Base-by-base conservation (phyloP, 2,113 vertebrate species). In the Aspiorhynchus laticeps region DNA sequence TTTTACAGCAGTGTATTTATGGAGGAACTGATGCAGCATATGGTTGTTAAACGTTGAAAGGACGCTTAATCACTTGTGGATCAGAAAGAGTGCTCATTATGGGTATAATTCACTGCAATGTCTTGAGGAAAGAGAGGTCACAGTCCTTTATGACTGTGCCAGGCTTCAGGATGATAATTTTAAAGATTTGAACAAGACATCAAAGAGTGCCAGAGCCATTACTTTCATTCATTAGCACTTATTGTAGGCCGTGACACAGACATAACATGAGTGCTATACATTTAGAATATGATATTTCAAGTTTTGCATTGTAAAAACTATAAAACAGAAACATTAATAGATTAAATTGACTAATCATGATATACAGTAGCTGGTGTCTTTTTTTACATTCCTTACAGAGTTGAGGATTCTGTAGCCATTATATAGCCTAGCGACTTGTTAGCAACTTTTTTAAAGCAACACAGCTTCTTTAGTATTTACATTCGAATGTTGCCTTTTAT, bases 41-140 rank as follows among this genome's bases (percentile, higher is more conserved):
- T 83, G 26, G 80, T 83, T 33, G 36, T 26, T 10, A 69, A 83
- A 26, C 1, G 6, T 7, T 81, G 31, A 76, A 85, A 76, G 41
- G 26, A 10, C 9, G 24, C 71, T 76, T 28, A 43, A 85, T 85
- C 36, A 59, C 38, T 33, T 61, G 41, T 61, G 11, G 24, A 48
- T 26, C 74, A 56, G 51, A 86, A 21, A 28, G 19, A 7, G 69
- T 76, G 41, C 31, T 87, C 31, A 75, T 87, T 65, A 63, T 38
- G 2, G 4, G 53, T 76, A 75, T 87, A 87, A 87, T 82, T 82
- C 85, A 75, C 36, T 33, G 51, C 41, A 53, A 53, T 53, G 46
- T 78, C 75, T 81, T 33, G 26, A 81, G 71, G 21, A 81, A 41
- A 41, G 36, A 38, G 46, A 53, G 43, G 31, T 56, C 63, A 53